Evolutionary conservation across 2,888 invertebrate genomes (phyloP).

Genomic region (Idaea dimidiata): DNA sequence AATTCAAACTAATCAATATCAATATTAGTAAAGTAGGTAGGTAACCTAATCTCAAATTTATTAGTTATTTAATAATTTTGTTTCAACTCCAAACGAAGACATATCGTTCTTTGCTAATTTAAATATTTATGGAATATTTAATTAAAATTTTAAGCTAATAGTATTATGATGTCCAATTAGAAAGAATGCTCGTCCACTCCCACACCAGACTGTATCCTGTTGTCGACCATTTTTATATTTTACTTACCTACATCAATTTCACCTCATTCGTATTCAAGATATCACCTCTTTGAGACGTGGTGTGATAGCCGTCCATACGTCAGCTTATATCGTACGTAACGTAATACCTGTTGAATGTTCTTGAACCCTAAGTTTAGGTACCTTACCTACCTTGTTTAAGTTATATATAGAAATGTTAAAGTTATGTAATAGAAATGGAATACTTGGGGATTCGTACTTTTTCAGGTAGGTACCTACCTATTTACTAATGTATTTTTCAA

Average conservation of each 20-base stretch:
- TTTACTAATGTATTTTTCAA: too few relatives aligned
- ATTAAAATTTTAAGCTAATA: not conserved
- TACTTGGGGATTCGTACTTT: too few relatives aligned
- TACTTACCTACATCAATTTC: constrained; percentile 61
- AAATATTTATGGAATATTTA: not conserved
- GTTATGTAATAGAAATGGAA: too few relatives aligned
- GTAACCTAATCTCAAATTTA: not conserved
- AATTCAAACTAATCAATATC: not conserved
- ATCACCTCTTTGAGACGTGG: constrained; percentile 28
- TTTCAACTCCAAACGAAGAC: not conserved
- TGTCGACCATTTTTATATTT: constrained; percentile 40
- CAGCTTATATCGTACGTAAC: not conserved
- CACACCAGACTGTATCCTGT: constrained; percentile 49
- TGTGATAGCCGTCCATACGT: constrained; percentile 4
- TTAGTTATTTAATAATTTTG: not conserved
- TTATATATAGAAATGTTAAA: too few relatives aligned
- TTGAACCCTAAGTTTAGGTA: not conserved
- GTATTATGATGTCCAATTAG: not conserved
- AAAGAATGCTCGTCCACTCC: not conserved
- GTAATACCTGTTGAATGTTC: not conserved
- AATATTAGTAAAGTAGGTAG: not conserved
- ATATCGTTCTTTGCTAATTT: not conserved
- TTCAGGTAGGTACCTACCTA: too few relatives aligned
- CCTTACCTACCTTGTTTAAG: too few relatives aligned
- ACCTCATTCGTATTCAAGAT: constrained; percentile 60